A percentile compares a stretch with the other conserved stretches of the same genome.
Conservation (phyloP, 1,140 invertebrate genomes). For the Zaprionus nigranus region DNA sequence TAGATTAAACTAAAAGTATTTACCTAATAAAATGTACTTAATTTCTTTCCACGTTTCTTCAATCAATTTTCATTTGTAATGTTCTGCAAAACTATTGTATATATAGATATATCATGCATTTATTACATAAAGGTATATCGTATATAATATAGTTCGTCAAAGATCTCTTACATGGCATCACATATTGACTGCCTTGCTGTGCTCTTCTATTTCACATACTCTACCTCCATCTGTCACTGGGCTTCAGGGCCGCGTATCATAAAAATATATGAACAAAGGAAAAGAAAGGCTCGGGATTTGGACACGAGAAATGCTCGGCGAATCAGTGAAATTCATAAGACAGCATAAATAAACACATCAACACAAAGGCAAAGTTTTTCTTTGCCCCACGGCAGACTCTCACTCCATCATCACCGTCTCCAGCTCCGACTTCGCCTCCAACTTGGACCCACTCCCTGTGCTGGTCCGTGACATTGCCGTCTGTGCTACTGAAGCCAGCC, state of each 20-base stretch:
- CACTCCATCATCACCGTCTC: conserved; percentile 1
- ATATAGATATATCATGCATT: too few species aligned
- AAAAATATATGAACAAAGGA: conserved; percentile 16
- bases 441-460: background rate
- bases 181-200: background rate
- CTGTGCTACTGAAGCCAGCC: conserved; percentile 4
- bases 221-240: background rate
- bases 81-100: too few species aligned
- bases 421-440: background rate
- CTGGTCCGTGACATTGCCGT: conserved; percentile 6
- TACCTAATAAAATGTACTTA: too few species aligned
- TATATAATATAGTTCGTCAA: too few species aligned
- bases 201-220: background rate
- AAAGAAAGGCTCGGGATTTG: conserved; percentile 2
- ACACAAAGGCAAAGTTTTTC: conserved; percentile 77
- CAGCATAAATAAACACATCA: conserved; percentile 78
- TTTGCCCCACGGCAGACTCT: conserved; percentile 28
- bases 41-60: too few species aligned
- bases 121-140: too few species aligned
- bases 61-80: too few species aligned
- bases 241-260: background rate
- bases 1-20: too few species aligned
- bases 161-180: background rate
- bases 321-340: conserved; percentile 66
- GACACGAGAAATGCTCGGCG: conserved; percentile 34